These are phyloP conservation scores for Mus spretus DNA, from an alignment of 2,797 vertebrate genomes.

Conservation along the genomic window DNA sequence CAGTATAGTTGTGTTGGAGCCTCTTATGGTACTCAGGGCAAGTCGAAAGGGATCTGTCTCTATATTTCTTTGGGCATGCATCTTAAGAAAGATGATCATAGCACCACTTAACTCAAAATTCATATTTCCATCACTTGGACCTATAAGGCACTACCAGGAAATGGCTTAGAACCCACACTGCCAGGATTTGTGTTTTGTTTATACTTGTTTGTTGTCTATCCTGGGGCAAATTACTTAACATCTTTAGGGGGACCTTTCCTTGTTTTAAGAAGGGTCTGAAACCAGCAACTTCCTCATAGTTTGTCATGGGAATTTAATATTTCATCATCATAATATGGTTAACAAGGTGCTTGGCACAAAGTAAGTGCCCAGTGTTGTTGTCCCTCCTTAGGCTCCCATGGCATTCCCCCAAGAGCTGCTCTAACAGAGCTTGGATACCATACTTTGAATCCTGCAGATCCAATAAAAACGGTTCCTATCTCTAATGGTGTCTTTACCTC, in stretches of 20 bases:
- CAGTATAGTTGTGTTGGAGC: background rate
- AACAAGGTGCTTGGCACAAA: background rate
- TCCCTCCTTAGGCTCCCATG: background rate
- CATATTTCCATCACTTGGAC: background rate
- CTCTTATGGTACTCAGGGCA: background rate
- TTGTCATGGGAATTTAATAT: background rate
- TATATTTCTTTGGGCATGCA: background rate
- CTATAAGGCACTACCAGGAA: background rate
- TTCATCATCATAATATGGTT: background rate
- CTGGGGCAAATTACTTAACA: background rate
- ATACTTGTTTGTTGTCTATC: background rate
- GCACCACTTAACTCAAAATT: background rate
- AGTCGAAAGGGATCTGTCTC: background rate
- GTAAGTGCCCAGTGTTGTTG: background rate
- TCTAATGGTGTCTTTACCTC: background rate
- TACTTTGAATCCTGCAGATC: slow-evolving; percentile 24
- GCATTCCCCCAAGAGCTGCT: background rate
- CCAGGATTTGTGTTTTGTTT: background rate
- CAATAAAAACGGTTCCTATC: background rate
- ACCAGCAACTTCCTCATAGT: background rate
- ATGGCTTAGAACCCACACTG: background rate
- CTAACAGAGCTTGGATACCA: background rate
- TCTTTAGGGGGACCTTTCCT: background rate
- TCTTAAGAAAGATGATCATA: background rate
- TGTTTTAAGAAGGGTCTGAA: background rate